phyloP scores from a whole-genome alignment of 2,888 invertebrate species.

The Conistra vaccinii region DNA sequence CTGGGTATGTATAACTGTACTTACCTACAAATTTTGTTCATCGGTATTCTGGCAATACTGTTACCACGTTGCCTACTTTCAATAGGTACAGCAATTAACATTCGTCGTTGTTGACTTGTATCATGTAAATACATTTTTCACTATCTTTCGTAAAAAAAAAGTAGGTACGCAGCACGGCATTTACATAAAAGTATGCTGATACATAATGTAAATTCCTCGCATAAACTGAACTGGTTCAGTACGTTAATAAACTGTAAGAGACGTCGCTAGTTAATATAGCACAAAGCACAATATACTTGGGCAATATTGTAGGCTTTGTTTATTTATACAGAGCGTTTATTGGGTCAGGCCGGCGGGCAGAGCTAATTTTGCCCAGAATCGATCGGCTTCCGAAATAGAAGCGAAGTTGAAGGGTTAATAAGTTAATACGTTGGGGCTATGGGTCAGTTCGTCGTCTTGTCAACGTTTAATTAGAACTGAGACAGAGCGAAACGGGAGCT shows the following conservation, averaged over 20 bases:
- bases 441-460: slow-evolving; percentile 52
- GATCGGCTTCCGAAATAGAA: slow-evolving; percentile 65
- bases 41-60: slow-evolving; percentile 8
- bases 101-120: slow-evolving; percentile 26
- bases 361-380: slow-evolving; percentile 64
- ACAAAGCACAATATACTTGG: slow-evolving; percentile 41
- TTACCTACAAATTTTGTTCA: slow-evolving; percentile 2
- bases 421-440: slow-evolving; percentile 35
- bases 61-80: slow-evolving; percentile 18
- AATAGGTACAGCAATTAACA: slow-evolving; percentile 28
- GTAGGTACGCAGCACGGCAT: background rate
- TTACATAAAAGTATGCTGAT: slow-evolving; percentile 34
- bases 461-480: slow-evolving; percentile 48
- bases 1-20: background rate
- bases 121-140: slow-evolving; percentile 21
- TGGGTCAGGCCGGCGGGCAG: slow-evolving; percentile 64
- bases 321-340: slow-evolving; percentile 66
- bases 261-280: slow-evolving; percentile 45
- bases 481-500: slow-evolving; percentile 28
- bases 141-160: slow-evolving; percentile 27
- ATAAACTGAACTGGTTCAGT: slow-evolving; percentile 44
- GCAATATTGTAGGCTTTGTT: slow-evolving; percentile 57
- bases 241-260: slow-evolving; percentile 30
- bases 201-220: slow-evolving; percentile 45
- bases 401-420: slow-evolving; percentile 56